Conservation (phyloP, 2,888 invertebrate species). For the Syritta pipiens region DNA sequence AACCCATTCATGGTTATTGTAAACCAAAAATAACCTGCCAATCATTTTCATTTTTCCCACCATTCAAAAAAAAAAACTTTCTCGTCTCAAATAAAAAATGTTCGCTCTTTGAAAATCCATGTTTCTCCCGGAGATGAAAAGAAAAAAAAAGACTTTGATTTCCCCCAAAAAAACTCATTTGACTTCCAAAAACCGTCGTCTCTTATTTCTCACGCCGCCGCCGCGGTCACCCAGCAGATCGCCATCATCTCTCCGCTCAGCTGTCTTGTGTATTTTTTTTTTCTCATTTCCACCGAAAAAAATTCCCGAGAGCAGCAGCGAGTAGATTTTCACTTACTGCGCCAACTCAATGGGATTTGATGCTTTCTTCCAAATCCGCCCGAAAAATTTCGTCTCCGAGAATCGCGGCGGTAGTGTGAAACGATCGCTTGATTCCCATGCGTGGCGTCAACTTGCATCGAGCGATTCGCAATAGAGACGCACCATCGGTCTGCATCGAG, state of each 20-base stretch:
- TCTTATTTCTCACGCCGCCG: constrained; percentile 32
- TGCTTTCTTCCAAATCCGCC: neutral
- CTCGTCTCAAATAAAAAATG: constrained; percentile 19
- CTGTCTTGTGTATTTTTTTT: constrained; percentile 10
- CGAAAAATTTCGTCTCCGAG: constrained; percentile 15
- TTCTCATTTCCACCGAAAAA: constrained; percentile 27
- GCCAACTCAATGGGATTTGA: constrained; percentile 45
- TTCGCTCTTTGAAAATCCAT: constrained; percentile 13
- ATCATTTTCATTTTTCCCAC: neutral
- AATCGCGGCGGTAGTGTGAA: constrained; percentile 28
- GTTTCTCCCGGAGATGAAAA: neutral
- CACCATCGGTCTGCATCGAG: neutral
- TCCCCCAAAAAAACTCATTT: constrained; percentile 30
- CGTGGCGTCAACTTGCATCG: constrained; percentile 19
- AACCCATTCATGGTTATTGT: constrained; percentile 5
- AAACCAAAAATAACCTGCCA: constrained; percentile 42
- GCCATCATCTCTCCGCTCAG: constrained; percentile 12
- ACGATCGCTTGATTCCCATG: constrained; percentile 47
- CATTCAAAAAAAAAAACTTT: constrained; percentile 23
- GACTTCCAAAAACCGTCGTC: constrained; percentile 18
- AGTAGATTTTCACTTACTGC: constrained; percentile 52
- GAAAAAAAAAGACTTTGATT: neutral
- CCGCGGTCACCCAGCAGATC: constrained; percentile 3
- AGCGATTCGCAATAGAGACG: constrained; percentile 12
- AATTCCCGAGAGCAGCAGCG: too few species aligned